phyloP scores from a whole-genome alignment of 2,113 vertebrate species.

The Neotragus moschatus region DNA sequence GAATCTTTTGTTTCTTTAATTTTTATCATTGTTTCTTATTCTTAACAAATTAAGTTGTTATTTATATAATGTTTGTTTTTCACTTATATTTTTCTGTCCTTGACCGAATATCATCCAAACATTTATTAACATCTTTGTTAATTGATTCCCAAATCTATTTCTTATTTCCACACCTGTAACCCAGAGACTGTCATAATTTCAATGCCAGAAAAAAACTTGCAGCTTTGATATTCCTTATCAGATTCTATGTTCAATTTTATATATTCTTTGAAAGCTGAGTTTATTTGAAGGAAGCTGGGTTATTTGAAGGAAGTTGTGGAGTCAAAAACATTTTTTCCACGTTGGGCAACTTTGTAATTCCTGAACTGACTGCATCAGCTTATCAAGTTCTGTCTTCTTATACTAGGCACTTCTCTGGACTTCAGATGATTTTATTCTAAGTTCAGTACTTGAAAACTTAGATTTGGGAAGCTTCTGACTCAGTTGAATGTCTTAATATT shows the following conservation, averaged over 20 bases:
- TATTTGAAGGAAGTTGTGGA: neutral
- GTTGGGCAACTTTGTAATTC: neutral
- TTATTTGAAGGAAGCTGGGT: neutral
- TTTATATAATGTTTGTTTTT: neutral
- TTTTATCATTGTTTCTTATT: neutral
- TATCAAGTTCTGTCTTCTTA: neutral
- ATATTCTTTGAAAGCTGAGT: neutral
- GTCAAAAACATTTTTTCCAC: neutral
- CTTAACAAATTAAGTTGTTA: neutral
- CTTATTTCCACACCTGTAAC: neutral
- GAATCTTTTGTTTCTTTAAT: neutral
- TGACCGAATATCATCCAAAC: neutral
- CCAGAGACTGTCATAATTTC: neutral
- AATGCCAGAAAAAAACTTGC: neutral
- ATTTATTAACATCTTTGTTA: neutral
- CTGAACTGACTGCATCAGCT: accelerated
- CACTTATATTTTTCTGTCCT: neutral
- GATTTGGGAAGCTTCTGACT: neutral
- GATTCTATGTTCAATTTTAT: neutral
- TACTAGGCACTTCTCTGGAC: neutral
- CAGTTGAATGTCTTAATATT: neutral
- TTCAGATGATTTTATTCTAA: neutral
- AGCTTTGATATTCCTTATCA: neutral
- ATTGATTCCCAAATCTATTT: neutral
- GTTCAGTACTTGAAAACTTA: neutral